A percentile compares a stretch with the other conserved stretches of the same genome.
These are phyloP conservation scores for Heliconius hewitsoni DNA, from an alignment of 1,140 invertebrate genomes.

Conservation along the genomic window DNA sequence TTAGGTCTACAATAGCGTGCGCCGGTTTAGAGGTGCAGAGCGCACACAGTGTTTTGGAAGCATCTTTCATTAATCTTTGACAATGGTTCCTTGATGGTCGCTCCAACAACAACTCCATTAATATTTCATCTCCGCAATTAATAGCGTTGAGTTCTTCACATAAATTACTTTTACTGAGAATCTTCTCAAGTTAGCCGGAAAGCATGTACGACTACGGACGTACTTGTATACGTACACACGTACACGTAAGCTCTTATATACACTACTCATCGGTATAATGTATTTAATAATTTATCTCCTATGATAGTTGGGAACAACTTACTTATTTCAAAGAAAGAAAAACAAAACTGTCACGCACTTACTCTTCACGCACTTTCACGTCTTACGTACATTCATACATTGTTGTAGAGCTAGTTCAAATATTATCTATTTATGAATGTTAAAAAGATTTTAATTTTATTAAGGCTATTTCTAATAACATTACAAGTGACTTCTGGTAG, in stretches of 20 bases:
- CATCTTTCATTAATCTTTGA: conserved; percentile 24
- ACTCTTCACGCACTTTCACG: too few species aligned
- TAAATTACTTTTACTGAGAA: conserved; percentile 13
- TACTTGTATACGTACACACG: not conserved
- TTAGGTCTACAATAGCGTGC: not conserved
- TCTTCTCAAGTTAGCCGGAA: not conserved
- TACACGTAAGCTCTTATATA: not conserved
- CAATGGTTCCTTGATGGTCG: conserved; percentile 2
- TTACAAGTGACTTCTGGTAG: not conserved
- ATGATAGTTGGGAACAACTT: too few species aligned
- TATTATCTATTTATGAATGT: too few species aligned
- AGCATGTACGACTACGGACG: not conserved
- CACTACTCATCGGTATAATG: not conserved
- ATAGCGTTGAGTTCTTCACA: conserved; percentile 16
- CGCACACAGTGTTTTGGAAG: conserved; percentile 15
- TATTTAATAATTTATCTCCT: not conserved
- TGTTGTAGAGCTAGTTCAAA: too few species aligned
- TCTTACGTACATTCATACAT: too few species aligned
- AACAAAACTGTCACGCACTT: too few species aligned
- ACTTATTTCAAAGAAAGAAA: not conserved
- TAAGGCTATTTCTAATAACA: not conserved
- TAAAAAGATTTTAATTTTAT: not conserved
- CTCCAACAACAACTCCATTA: conserved; percentile 21
- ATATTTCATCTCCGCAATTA: conserved; percentile 32
- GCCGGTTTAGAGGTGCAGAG: not conserved